Conservation (phyloP, 2,113 vertebrate genomes). For the Mustelus asterias region DNA sequence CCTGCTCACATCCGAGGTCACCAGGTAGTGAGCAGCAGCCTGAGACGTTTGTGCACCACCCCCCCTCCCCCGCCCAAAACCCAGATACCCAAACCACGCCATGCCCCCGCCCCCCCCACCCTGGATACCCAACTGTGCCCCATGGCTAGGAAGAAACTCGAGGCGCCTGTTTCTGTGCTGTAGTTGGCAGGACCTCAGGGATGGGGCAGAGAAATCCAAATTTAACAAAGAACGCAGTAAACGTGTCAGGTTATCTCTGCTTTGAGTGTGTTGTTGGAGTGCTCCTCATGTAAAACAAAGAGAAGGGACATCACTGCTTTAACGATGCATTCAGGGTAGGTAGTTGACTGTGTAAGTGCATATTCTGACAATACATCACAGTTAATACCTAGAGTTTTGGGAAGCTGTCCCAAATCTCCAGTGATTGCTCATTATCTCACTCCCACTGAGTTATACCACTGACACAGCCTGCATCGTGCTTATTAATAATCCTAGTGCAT, state of each 20-base stretch:
- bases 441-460: background rate
- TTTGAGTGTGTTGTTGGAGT: background rate
- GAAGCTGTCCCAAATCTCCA: background rate
- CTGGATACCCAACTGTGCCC: background rate
- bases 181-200: background rate
- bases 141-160: background rate
- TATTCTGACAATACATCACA: background rate
- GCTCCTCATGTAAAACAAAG: background rate
- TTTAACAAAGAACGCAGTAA: background rate
- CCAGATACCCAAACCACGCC: too few species aligned
- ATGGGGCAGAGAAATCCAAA: background rate
- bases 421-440: background rate
- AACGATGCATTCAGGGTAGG: background rate
- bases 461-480: background rate
- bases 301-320: background rate
- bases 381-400: background rate
- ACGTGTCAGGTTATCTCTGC: background rate
- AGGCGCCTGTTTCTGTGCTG: background rate
- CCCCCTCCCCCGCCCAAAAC: too few species aligned
- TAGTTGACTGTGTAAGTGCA: background rate
- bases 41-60: too few species aligned
- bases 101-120: too few species aligned
- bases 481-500: background rate
- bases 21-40: background rate
- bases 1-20: background rate